These are phyloP conservation scores for Pseudolycoriella hygida DNA, from an alignment of 2,888 invertebrate species.

Conservation along the genomic window DNA sequence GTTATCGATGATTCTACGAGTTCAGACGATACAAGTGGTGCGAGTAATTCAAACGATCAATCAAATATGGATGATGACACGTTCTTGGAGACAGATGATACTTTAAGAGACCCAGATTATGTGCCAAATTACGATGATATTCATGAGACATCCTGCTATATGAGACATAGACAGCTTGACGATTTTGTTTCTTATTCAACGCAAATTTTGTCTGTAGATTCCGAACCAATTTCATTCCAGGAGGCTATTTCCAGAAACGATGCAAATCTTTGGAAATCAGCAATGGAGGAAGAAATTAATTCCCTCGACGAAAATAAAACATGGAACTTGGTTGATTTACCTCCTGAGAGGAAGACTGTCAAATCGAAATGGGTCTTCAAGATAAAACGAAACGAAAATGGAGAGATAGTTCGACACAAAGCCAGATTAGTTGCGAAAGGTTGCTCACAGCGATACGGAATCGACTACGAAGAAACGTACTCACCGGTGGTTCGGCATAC, in stretches of 20 bases:
- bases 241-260: conserved; percentile 1
- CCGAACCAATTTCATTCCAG: background rate
- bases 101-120: background rate
- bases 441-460: conserved; percentile 7
- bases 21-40: too few species aligned
- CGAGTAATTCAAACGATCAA: too few species aligned
- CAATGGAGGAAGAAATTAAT: conserved; percentile 5
- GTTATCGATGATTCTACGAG: too few species aligned
- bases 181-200: background rate
- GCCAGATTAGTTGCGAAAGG: conserved; percentile 8
- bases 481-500: conserved; percentile 5
- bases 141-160: background rate
- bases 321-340: background rate
- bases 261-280: conserved; percentile 1
- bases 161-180: too few species aligned
- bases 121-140: background rate
- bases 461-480: conserved; percentile 6
- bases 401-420: conserved; percentile 8
- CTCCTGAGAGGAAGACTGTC: conserved; percentile 6
- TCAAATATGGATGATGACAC: too few species aligned
- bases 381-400: conserved; percentile 6
- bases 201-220: background rate
- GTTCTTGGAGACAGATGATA: too few species aligned
- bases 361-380: conserved; percentile 10
- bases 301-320: conserved; percentile 1